Base-by-base conservation (phyloP, 2,797 vertebrate genomes). In the Hemibagrus guttatus region DNA sequence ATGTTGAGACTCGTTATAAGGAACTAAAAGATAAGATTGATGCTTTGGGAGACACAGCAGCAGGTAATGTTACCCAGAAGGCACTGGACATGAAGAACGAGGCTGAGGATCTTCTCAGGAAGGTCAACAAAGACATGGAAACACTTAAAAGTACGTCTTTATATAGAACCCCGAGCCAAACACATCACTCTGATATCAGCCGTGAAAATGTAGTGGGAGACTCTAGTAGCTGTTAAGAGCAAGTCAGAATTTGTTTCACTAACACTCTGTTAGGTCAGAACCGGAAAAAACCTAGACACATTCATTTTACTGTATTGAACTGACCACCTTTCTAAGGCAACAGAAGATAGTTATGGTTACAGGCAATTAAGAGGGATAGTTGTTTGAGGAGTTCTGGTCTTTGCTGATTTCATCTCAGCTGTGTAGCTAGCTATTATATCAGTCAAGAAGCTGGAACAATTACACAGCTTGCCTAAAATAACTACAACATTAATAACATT, bases 121-220 rank as follows among this genome's bases (percentile, higher is more conserved):
- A 96, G 88, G 96, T 95, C 83, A 96, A 69, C 68, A 94, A 88
- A 23, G 95, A 93, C 86, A 95, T 96, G 86, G 94, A 87, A 16
- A 89, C 91, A 26, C 94, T 97, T 71, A 94, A 93, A 90, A 92
- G 97, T 98, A 91, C 91, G 94, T 90, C 6, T 46, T 59, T 28
- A 16, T 28, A 16, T 71, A 63, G 46, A 68, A 19, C 17, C 81
- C 46, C 2, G 63, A 21, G 16, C 19, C 8, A 82, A 17, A 66
- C 42, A 52, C 9, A 4, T 54, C 5, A 21, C 35, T 63, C 6
- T 80, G 31, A 8, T 13, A 81, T 42, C 78, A 81, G 35, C 39
- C 14, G 3, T 80, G 35, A 26, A 61, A 59, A 39, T 1, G 16
- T 58, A 58, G n/a, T 8, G 31, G n/a, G 14, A 76, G n/a, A 8